Evolutionary conservation across 2,113 vertebrate genomes (phyloP).

Genomic region (Desmodus rotundus): DNA sequence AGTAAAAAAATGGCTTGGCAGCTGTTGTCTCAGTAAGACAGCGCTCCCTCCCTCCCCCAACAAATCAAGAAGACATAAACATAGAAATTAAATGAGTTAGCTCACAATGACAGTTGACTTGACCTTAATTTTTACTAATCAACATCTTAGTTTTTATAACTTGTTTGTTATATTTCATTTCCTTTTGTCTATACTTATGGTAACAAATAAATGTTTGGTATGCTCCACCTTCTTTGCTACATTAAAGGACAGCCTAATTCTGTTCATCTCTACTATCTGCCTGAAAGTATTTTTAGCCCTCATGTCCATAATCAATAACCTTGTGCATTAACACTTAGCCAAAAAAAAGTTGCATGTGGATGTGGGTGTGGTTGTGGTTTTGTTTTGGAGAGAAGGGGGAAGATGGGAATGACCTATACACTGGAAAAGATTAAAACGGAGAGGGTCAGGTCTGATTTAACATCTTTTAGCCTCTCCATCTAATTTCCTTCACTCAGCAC

Average conservation of each 20-base stretch:
- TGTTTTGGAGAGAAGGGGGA: neutral
- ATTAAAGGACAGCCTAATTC: neutral
- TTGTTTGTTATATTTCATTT: neutral
- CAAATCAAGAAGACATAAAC: neutral
- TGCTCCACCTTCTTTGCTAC: neutral
- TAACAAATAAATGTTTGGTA: neutral
- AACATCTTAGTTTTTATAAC: neutral
- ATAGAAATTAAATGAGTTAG: neutral
- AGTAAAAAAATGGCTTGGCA: neutral
- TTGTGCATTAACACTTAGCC: neutral
- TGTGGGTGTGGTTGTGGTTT: neutral
- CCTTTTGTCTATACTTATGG: neutral
- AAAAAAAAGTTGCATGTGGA: neutral
- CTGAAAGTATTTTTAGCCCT: conserved; percentile 7
- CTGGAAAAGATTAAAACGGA: neutral
- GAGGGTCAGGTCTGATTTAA: neutral
- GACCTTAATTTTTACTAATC: neutral
- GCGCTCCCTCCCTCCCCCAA: neutral
- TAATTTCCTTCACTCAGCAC: neutral
- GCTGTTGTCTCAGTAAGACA: neutral
- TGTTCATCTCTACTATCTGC: neutral
- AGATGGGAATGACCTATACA: neutral
- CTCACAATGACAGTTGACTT: neutral
- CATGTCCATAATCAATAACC: neutral
- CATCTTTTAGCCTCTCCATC: neutral